Evolutionary conservation across 2,113 vertebrate genomes (phyloP).

Genomic region (Microcebus griseorufus): DNA sequence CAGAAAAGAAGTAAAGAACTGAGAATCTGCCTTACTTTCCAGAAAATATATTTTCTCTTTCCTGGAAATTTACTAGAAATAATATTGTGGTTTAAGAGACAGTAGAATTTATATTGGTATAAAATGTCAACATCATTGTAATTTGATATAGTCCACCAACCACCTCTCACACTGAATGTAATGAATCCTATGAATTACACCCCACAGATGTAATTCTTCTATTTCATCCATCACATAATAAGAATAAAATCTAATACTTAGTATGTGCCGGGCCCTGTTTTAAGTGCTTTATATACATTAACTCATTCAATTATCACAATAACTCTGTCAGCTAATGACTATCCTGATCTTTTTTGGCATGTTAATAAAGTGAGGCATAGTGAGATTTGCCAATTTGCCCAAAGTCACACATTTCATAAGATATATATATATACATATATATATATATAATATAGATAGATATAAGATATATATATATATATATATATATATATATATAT

Average conservation of each 20-base stretch:
- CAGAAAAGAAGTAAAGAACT: not conserved
- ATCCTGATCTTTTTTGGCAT: not conserved
- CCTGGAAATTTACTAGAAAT: not conserved
- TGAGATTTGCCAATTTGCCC: not conserved
- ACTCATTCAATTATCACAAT: not conserved
- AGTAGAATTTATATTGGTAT: not conserved
- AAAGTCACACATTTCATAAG: not conserved
- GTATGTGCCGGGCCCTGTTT: not conserved
- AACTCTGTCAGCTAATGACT: not conserved
- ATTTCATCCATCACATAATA: not conserved
- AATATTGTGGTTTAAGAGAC: not conserved
- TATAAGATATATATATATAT: too few species aligned
- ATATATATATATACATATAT: accelerated
- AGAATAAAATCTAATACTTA: not conserved
- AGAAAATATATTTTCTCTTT: not conserved
- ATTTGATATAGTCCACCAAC: not conserved
- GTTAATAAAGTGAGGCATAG: not conserved
- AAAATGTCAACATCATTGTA: not conserved
- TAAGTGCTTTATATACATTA: not conserved
- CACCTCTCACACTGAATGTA: not conserved
- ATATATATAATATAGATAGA: too few species aligned
- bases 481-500: accelerated
- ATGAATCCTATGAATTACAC: not conserved
- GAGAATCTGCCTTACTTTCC: not conserved
- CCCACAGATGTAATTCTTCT: not conserved